These are phyloP conservation scores for Watersipora subatra DNA, from an alignment of 1,140 invertebrate species.

Conservation along the genomic window DNA sequence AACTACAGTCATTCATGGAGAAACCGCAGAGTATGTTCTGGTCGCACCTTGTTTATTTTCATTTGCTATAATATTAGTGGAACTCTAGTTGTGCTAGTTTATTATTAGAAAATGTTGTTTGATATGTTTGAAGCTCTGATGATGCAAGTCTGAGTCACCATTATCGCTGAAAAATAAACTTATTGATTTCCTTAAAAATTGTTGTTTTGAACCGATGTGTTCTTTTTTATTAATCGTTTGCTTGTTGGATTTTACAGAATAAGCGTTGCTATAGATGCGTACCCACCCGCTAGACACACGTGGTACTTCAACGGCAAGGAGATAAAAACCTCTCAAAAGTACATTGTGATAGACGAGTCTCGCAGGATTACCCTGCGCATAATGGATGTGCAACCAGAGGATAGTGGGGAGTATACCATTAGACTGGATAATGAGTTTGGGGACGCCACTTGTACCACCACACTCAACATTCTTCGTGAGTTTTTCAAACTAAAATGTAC, in stretches of 20 bases:
- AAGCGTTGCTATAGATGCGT: slow-evolving; percentile 25
- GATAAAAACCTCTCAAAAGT: slow-evolving; percentile 24
- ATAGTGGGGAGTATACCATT: slow-evolving; percentile 34
- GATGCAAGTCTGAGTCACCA: too few relatives aligned
- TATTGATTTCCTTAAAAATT: too few relatives aligned
- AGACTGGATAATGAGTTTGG: slow-evolving; percentile 35
- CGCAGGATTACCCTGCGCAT: slow-evolving; percentile 28
- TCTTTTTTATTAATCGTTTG: too few relatives aligned
- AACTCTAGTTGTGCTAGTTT: too few relatives aligned
- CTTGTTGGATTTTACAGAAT: too few relatives aligned
- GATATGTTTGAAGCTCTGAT: too few relatives aligned
- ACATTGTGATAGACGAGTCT: slow-evolving; percentile 24
- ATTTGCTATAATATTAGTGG: neutral
- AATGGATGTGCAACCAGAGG: slow-evolving; percentile 23
- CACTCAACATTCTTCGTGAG: slow-evolving; percentile 30
- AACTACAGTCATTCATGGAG: slow-evolving; percentile 20
- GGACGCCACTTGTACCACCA: slow-evolving; percentile 35
- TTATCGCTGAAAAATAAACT: too few relatives aligned
- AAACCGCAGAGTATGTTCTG: slow-evolving; percentile 17
- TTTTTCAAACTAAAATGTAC: neutral
- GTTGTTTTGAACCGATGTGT: too few relatives aligned
- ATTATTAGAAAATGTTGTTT: neutral
- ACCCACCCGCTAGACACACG: slow-evolving; percentile 24
- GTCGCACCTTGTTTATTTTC: neutral
- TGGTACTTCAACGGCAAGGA: slow-evolving; percentile 32